Base-by-base conservation (phyloP, 2,797 vertebrate species). In the Sebastiscus albofasciatus region DNA sequence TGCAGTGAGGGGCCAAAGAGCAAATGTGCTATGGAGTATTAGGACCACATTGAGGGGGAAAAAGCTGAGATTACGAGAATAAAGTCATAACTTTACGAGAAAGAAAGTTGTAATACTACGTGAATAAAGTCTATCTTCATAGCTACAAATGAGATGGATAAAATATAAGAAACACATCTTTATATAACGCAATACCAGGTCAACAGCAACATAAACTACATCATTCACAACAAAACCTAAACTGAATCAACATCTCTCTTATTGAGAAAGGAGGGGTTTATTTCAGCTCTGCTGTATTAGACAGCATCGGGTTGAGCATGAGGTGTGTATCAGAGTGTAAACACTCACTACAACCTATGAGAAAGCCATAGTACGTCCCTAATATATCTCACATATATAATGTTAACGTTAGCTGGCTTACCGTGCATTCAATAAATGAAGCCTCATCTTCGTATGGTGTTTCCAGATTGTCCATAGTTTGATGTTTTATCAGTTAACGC, bases 391-490 rank as follows among this genome's bases (percentile, higher is more conserved):
- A n/a, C n/a, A 33, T 6, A 39, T 36, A 18, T 6, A 20, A 6
- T 8, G 13, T 1, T 18, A 58, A 72, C 0, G 5, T 20, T 20
- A 12, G 1, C 6, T 6, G 9, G 1, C 86, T 94, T 90, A 96
- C 95, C 90, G 24, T 75, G 89, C 95, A 96, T 18, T 94, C 87
- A 59, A 96, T 92, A 59, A 94, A 95, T 0, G 83, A 61, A 7
- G 80, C 67, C 3, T 94, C 93, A 0, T 94, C 93, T 0, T 95
- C 94, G 78, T 96, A 95, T 1, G 94, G 94, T 1, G 95, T 96
- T 88, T 94, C 92, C 0, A 96, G 42, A 2, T 65, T 67, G 5
- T 96, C 92, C 95, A 95, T 95, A 13, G 14, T 59, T 56, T 8
- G 9, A 2, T 58, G 6, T 42, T 68, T 54, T 10, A 1, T 5